Evolutionary conservation across 2,113 vertebrate genomes (phyloP).

Genomic region (Camelus bactrianus): DNA sequence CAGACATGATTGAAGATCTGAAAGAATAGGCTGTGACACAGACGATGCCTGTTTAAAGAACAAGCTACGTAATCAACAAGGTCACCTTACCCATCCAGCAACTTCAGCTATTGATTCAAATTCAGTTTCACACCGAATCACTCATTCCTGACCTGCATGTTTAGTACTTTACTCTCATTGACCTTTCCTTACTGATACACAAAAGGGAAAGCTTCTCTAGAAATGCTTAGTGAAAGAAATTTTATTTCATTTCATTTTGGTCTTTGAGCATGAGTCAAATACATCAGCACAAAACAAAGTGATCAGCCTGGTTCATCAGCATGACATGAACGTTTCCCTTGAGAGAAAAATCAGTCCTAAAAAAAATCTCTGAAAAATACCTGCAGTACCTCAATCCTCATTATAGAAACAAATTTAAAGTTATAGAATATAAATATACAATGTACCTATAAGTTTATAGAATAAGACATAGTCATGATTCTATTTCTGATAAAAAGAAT

Average conservation of each 20-base stretch:
- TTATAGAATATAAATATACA: neutral
- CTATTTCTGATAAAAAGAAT: neutral
- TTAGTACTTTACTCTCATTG: neutral
- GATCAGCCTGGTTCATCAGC: neutral
- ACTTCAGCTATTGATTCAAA: neutral
- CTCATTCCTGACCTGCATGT: neutral
- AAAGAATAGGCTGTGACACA: neutral
- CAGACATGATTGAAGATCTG: neutral
- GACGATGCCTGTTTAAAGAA: accelerated
- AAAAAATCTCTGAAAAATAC: neutral
- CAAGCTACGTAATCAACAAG: accelerated
- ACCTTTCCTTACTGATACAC: neutral
- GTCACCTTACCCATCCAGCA: neutral
- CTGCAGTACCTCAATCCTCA: neutral
- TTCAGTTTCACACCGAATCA: neutral
- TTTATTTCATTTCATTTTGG: neutral
- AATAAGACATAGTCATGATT: neutral
- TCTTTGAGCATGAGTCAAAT: neutral
- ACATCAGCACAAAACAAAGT: neutral
- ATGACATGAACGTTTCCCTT: neutral
- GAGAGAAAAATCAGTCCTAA: neutral
- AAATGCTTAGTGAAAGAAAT: slow-evolving; percentile 5
- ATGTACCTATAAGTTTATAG: neutral
- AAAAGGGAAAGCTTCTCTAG: neutral
- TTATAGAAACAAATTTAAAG: neutral